Conservation (phyloP, 2,797 vertebrate species). For the Gambusia yucatana region DNA sequence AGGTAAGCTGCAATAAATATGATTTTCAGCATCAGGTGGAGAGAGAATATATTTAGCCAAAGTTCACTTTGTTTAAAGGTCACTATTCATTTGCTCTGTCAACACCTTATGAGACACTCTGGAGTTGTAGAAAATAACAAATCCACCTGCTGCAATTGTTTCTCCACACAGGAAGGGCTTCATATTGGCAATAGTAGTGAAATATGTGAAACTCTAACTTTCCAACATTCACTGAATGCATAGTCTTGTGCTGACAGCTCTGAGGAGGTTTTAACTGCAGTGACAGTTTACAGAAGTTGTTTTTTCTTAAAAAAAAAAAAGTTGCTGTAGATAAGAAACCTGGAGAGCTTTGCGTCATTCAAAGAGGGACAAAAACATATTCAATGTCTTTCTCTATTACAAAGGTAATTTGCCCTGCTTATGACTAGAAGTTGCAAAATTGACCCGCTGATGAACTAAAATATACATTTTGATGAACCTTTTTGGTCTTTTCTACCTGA, state of each 20-base stretch:
- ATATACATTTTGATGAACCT: not conserved
- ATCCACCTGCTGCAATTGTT: not conserved
- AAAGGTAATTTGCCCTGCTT: not conserved
- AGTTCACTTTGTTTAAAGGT: conserved; percentile 5
- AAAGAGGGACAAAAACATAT: not conserved
- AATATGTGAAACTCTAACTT: conserved; percentile 2
- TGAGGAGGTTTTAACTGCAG: conserved; percentile 3
- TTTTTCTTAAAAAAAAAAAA: not conserved
- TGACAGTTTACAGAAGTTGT: not conserved
- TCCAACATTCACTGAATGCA: not conserved
- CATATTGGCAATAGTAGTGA: conserved; percentile 3
- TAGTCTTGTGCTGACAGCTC: conserved; percentile 1
- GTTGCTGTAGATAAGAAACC: not conserved
- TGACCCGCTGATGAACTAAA: not conserved
- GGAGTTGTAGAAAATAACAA: not conserved
- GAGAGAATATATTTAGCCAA: not conserved
- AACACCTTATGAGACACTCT: not conserved
- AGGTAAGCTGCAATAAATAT: conserved; percentile 81
- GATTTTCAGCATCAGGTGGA: not conserved
- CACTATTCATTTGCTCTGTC: conserved; percentile 14
- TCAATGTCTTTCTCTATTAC: not conserved
- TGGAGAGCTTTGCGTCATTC: not conserved
- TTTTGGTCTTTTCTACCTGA: not conserved
- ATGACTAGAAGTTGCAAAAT: not conserved
- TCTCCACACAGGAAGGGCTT: not conserved